These are phyloP conservation scores for Tympanuchus pallidicinctus DNA, from an alignment of 2,113 vertebrate genomes.

Conservation along the genomic window DNA sequence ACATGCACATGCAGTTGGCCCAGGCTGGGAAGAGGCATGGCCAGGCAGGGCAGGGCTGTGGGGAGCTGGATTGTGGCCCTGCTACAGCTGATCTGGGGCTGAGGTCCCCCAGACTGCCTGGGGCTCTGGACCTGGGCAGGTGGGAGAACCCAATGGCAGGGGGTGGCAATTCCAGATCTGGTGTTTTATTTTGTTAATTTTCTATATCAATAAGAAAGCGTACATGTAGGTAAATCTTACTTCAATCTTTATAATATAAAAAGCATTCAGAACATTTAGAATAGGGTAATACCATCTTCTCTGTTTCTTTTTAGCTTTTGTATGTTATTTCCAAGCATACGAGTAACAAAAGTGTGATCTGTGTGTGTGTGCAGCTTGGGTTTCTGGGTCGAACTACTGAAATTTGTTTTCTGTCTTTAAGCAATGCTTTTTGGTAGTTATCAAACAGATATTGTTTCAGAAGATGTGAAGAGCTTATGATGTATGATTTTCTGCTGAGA, in stretches of 20 bases:
- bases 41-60: too few relatives aligned
- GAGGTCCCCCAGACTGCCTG: not conserved
- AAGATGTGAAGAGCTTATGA: not conserved
- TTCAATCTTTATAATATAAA: not conserved
- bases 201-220: too few relatives aligned
- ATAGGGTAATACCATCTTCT: not conserved
- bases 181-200: not conserved
- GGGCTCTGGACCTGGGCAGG: not conserved
- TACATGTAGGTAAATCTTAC: too few relatives aligned
- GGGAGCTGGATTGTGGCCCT: not conserved
- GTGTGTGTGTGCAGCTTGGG: not conserved
- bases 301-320: not conserved
- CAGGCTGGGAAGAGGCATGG: not conserved
- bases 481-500: not conserved
- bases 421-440: not conserved
- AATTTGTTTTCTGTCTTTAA: not conserved
- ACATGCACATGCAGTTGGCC: not conserved
- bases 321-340: not conserved
- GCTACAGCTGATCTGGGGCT: not conserved
- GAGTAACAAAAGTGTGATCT: not conserved
- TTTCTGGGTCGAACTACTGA: not conserved
- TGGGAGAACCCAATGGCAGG: too few relatives aligned
- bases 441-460: not conserved
- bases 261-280: not conserved
- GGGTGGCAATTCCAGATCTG: not conserved